phyloP scores from a whole-genome alignment of 2,888 invertebrate genomes.

The Apocheima hispidaria region DNA sequence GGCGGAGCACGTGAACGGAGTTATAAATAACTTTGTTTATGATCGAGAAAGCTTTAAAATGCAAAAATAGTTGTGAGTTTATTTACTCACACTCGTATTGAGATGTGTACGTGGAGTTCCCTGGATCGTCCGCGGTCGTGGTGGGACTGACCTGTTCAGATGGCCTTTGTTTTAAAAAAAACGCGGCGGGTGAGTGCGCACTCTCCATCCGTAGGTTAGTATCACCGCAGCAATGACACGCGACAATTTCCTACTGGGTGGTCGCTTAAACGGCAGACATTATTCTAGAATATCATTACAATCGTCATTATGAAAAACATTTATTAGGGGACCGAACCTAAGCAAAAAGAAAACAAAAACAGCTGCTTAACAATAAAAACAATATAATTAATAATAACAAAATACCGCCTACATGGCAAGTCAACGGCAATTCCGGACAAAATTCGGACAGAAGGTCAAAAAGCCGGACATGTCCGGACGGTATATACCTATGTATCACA shows the following conservation, averaged over 20 bases:
- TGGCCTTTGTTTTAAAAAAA: conserved; percentile 21
- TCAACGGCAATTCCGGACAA: not conserved
- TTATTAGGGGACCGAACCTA: too few relatives aligned
- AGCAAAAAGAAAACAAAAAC: too few relatives aligned
- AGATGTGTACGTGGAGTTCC: conserved; percentile 20
- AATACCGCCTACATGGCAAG: not conserved
- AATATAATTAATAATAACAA: not conserved
- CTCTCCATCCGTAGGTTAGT: not conserved
- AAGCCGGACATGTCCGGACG: not conserved
- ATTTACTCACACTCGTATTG: conserved; percentile 12
- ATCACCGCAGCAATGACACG: conserved; percentile 6
- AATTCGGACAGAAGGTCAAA: not conserved
- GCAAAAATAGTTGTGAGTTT: conserved; percentile 19
- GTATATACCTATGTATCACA: not conserved
- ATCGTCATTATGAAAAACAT: too few relatives aligned
- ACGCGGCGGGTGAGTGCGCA: conserved; percentile 13
- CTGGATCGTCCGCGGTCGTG: conserved; percentile 6
- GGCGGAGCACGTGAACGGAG: conserved; percentile 1
- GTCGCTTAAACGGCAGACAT: too few relatives aligned
- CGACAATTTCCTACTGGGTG: conserved; percentile 8
- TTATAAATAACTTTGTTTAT: conserved; percentile 12
- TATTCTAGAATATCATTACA: not conserved
- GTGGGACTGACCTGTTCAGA: conserved; percentile 19
- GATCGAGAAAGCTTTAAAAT: conserved; percentile 18
- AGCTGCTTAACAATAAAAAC: too few relatives aligned